A percentile compares a stretch with the other conserved stretches of the same genome.
These are phyloP conservation scores for Carollia perspicillata DNA, from an alignment of 2,113 vertebrate species.

Conservation along the genomic window DNA sequence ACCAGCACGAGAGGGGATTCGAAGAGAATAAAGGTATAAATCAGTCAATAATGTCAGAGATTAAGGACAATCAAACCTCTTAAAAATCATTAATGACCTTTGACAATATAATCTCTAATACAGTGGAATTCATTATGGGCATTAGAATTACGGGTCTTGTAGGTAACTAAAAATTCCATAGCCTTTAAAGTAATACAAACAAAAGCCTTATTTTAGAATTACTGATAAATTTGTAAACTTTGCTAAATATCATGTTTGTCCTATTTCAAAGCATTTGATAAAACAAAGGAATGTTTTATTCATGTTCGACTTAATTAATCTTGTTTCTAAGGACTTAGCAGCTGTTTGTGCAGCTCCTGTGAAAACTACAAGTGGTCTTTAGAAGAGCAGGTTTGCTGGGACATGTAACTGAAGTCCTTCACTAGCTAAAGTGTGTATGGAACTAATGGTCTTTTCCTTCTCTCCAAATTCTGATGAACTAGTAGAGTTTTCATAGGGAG, in stretches of 20 bases:
- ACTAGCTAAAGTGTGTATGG: neutral
- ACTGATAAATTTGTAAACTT: neutral
- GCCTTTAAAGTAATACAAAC: slow-evolving; percentile 3
- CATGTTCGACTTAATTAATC: neutral
- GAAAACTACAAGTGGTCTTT: neutral
- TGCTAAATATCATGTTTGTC: neutral
- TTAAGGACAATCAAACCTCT: neutral
- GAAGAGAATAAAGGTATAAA: neutral
- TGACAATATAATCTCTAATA: neutral
- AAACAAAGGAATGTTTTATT: slow-evolving; percentile 3
- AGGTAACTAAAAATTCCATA: slow-evolving; percentile 6
- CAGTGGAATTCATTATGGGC: neutral
- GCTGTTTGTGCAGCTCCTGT: neutral
- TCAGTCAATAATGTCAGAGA: neutral
- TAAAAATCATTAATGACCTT: neutral
- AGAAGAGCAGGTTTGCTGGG: neutral
- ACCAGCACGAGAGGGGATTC: neutral
- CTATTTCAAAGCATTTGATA: slow-evolving; percentile 11
- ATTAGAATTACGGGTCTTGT: neutral
- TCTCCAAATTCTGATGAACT: neutral
- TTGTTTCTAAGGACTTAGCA: neutral
- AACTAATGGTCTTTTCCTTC: neutral
- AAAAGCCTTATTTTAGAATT: neutral
- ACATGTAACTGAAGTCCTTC: neutral
- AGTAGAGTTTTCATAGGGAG: neutral